Conservation (phyloP, 2,888 invertebrate species). For the Esperia sulphurella region DNA sequence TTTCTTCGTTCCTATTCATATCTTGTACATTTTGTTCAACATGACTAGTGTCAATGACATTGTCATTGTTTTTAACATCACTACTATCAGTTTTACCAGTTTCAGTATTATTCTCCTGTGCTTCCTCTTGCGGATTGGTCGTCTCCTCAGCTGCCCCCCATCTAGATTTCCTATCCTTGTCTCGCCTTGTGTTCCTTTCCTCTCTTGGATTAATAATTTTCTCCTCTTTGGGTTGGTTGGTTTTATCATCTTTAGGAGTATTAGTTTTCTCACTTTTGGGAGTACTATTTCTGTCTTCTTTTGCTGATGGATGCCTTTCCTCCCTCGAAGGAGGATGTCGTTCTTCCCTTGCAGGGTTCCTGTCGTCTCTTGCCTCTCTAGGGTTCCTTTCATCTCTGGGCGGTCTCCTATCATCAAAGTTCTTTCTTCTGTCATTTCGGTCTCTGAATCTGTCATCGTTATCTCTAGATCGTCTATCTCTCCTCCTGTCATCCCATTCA, state of each 20-base stretch:
- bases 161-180: constrained; percentile 64
- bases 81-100: constrained; percentile 7
- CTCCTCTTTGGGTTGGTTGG: background rate
- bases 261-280: background rate
- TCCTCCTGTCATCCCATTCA: constrained; percentile 53
- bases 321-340: constrained; percentile 24
- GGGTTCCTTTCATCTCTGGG: constrained; percentile 13
- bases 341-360: constrained; percentile 11
- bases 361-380: constrained; percentile 16
- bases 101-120: constrained; percentile 2
- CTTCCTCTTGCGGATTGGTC: constrained; percentile 9
- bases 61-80: constrained; percentile 6
- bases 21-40: constrained; percentile 17
- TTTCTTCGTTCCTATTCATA: constrained; percentile 1
- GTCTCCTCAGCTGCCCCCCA: constrained; percentile 65
- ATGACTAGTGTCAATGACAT: constrained; percentile 18
- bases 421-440: constrained; percentile 34
- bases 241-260: constrained; percentile 3
- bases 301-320: constrained; percentile 42
- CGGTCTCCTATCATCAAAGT: constrained; percentile 35
- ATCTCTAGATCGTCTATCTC: constrained; percentile 42
- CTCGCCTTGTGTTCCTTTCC: constrained; percentile 37
- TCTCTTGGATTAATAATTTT: constrained; percentile 17
- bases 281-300: background rate
- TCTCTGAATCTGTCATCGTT: constrained; percentile 44